phyloP scores from a whole-genome alignment of 2,113 vertebrate species.

The Fregata magnificens region DNA sequence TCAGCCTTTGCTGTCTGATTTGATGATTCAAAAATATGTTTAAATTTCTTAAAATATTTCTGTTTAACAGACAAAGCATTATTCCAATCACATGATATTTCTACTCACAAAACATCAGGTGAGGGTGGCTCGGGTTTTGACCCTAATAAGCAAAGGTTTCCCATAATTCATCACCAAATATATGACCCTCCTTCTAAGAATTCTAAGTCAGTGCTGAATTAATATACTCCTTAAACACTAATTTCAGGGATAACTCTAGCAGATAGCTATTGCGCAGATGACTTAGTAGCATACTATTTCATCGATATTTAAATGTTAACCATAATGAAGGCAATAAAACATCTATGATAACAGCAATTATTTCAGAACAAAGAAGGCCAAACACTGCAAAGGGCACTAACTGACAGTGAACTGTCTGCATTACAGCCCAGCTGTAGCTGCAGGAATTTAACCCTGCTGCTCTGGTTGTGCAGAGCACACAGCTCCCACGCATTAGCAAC shows the following conservation, averaged over 20 bases:
- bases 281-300: constrained; percentile 67
- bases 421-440: background rate
- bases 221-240: background rate
- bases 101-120: background rate
- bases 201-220: background rate
- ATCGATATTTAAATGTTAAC: constrained; percentile 77
- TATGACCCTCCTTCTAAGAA: background rate
- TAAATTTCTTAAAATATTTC: background rate
- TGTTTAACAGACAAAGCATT: background rate
- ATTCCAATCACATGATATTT: background rate
- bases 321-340: constrained; percentile 75
- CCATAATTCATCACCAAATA: background rate
- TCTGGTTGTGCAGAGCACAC: background rate
- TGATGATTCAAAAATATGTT: background rate
- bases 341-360: constrained; percentile 76
- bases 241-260: constrained; percentile 8
- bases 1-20: background rate
- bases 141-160: background rate
- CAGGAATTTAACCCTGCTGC: background rate
- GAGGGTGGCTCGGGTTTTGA: background rate
- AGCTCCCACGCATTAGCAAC: background rate
- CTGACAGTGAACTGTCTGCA: background rate
- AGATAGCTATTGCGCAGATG: constrained; percentile 34
- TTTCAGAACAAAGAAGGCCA: constrained; percentile 62
- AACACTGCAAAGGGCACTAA: constrained; percentile 55